These are phyloP conservation scores for Erpobdella octoculata DNA, from an alignment of 2,888 invertebrate species.

Conservation along the genomic window DNA sequence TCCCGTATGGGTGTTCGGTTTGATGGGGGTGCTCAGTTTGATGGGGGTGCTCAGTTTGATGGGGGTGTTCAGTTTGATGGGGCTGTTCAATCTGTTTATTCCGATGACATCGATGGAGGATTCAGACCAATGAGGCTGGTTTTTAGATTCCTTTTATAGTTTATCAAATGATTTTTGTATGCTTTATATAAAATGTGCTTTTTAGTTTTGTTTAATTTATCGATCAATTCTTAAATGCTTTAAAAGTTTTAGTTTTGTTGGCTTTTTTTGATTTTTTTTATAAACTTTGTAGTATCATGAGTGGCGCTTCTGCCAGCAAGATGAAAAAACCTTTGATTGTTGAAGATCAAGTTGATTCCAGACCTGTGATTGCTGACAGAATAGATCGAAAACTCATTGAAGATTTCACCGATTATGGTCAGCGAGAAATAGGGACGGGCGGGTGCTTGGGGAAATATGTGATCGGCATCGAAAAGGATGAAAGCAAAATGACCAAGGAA, in stretches of 20 bases:
- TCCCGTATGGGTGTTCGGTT: no score
- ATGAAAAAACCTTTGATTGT: not conserved
- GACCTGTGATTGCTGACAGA: not conserved
- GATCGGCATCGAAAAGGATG: constrained; percentile 2
- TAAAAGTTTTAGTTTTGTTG: not conserved
- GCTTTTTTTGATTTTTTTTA: not conserved
- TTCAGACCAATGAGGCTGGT: no score
- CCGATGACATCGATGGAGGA: no score
- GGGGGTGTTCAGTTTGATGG: no score
- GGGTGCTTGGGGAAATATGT: constrained; percentile 15
- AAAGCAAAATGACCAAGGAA: not conserved
- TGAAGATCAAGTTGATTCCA: not conserved
- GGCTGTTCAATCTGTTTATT: no score
- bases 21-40: no score
- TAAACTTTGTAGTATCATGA: not conserved
- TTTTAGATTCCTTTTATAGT: no score
- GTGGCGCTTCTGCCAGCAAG: not conserved
- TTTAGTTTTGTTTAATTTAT: not conserved
- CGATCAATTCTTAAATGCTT: not conserved
- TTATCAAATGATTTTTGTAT: no score
- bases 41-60: no score
- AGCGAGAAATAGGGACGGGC: constrained; percentile 13
- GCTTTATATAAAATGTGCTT: no score
- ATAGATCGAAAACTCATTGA: not conserved
- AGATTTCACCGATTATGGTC: not conserved